Percentiles rank a stretch among this genome's conserved stretches.
Evolutionary conservation across 2,888 invertebrate species (phyloP).

Genomic region (Erebia palarica): DNA sequence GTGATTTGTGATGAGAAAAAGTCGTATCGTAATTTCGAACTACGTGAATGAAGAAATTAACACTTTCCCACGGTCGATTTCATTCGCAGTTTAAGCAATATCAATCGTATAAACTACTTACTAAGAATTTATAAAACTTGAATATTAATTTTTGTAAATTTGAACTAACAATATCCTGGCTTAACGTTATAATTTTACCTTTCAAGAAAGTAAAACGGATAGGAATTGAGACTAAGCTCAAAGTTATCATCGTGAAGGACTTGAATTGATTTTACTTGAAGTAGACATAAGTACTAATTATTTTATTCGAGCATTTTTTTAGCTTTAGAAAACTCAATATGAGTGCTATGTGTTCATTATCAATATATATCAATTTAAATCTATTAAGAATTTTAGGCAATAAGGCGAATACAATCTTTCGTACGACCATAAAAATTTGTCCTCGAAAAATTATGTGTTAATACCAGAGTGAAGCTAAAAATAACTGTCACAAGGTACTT

Average conservation of each 20-base stretch:
- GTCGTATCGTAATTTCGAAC: slow-evolving; percentile 26
- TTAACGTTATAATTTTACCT: background rate
- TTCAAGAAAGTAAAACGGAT: slow-evolving; percentile 1
- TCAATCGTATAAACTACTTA: slow-evolving; percentile 13
- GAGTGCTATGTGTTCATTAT: no score
- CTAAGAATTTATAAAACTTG: slow-evolving; percentile 20
- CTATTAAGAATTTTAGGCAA: background rate
- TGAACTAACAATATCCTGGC: slow-evolving; percentile 6
- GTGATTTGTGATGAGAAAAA: slow-evolving; percentile 30
- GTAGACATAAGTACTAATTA: background rate
- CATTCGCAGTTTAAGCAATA: slow-evolving; percentile 50
- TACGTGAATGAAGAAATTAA: slow-evolving; percentile 43
- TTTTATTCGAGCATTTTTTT: background rate
- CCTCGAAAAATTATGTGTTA: slow-evolving; percentile 21
- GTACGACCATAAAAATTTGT: slow-evolving; percentile 4
- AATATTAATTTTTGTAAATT: background rate
- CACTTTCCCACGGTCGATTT: slow-evolving; percentile 54
- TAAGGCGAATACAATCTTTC: background rate
- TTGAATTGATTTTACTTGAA: no score
- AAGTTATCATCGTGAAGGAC: no score
- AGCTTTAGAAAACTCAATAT: background rate
- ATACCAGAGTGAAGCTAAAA: slow-evolving; percentile 11
- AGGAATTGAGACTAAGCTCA: background rate
- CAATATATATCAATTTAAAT: background rate
- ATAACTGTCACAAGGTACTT: slow-evolving; percentile 9